A percentile compares a stretch with the other conserved stretches of the same genome.
Evolutionary conservation across 2,797 vertebrate genomes (phyloP).

Genomic region (Scolopax bukidnonensis): DNA sequence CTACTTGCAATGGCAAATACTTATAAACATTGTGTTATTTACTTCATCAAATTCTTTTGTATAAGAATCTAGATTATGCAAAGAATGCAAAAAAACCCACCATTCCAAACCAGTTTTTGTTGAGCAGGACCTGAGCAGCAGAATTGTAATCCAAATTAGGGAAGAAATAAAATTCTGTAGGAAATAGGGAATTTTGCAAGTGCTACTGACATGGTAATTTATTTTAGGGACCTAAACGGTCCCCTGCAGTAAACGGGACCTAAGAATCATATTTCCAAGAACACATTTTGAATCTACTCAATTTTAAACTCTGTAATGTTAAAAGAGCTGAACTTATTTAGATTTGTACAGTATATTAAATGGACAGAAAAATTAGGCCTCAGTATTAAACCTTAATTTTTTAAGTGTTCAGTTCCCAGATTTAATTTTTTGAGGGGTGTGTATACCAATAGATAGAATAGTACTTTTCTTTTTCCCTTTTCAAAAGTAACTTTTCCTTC

Average conservation of each 20-base stretch:
- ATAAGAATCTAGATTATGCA: neutral
- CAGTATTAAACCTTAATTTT: neutral
- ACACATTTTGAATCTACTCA: neutral
- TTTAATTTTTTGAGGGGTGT: rapidly evolving
- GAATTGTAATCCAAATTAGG: neutral
- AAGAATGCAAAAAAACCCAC: neutral
- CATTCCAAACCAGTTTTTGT: neutral
- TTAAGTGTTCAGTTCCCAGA: neutral
- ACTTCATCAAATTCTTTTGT: neutral
- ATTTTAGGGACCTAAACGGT: neutral
- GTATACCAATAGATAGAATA: neutral
- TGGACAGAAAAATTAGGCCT: neutral
- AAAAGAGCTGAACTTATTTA: neutral
- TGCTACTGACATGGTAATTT: neutral
- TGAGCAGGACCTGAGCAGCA: neutral
- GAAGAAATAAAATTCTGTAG: neutral
- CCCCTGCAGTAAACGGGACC: neutral
- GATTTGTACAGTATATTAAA: neutral
- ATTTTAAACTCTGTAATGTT: neutral
- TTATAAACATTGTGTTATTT: neutral
- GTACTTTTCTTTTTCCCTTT: neutral
- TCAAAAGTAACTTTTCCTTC: neutral
- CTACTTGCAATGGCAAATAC: neutral
- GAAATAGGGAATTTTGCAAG: neutral
- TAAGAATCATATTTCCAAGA: neutral